Conservation (phyloP, 2,888 invertebrate species). For the Watsonalla cultraria region DNA sequence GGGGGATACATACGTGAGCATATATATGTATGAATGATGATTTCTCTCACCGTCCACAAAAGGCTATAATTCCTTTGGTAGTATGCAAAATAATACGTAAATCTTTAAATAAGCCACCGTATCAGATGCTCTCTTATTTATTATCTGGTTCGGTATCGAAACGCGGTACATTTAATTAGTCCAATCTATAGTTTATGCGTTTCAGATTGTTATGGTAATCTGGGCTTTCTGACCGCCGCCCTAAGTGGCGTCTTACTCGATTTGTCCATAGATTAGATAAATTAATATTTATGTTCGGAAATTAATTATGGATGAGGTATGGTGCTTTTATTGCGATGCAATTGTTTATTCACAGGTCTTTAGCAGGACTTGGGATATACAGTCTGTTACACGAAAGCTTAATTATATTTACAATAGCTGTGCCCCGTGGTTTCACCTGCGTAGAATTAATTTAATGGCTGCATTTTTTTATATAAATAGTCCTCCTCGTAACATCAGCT, state of each 20-base stretch:
- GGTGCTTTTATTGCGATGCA: background rate
- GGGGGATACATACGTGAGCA: too few relatives aligned
- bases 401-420: too few relatives aligned
- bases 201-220: conserved; percentile 72
- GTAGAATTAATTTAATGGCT: too few relatives aligned
- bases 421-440: too few relatives aligned
- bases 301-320: conserved; percentile 11
- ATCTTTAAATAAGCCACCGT: background rate
- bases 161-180: conserved; percentile 66
- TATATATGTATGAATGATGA: too few relatives aligned
- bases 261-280: conserved; percentile 61
- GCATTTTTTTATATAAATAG: too few relatives aligned
- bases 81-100: background rate
- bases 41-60: too few relatives aligned
- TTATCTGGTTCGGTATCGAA: background rate
- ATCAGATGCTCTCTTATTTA: background rate
- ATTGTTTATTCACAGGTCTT: background rate
- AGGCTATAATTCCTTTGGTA: background rate
- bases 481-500: too few relatives aligned
- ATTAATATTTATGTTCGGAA: conserved; percentile 31
- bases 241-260: conserved; percentile 68
- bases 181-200: conserved; percentile 72
- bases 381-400: too few relatives aligned
- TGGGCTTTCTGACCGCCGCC: conserved; percentile 39
- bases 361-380: too few relatives aligned